A percentile compares a stretch with the other conserved stretches of the same genome.
phyloP scores from a whole-genome alignment of 2,797 vertebrate genomes.

The Antennarius maculatus region DNA sequence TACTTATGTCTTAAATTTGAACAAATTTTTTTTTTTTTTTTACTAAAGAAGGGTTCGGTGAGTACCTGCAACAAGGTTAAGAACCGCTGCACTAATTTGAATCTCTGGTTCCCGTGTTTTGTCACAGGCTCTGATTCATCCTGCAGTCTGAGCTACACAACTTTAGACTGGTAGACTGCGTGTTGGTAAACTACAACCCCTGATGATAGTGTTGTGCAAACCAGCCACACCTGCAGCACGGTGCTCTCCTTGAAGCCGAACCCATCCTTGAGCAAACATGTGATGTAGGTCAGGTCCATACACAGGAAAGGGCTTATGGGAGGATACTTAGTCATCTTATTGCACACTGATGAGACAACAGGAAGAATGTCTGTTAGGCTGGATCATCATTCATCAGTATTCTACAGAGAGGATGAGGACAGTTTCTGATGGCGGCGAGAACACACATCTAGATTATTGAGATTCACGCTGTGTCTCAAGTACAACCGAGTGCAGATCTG shows the following conservation, averaged over 20 bases:
- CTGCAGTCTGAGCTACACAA: neutral
- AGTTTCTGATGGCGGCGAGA: slow-evolving; percentile 36
- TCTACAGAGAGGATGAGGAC: slow-evolving; percentile 38
- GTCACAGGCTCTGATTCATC: neutral
- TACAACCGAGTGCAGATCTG: slow-evolving; percentile 39
- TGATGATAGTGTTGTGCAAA: neutral
- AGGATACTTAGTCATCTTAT: slow-evolving; percentile 82
- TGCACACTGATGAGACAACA: slow-evolving; percentile 83
- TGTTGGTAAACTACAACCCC: neutral
- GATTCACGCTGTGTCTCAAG: slow-evolving; percentile 51
- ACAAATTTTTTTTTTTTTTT: too few species aligned
- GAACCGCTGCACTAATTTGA: neutral
- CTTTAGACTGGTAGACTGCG: neutral
- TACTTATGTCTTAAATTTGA: too few species aligned
- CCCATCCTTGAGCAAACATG: slow-evolving; percentile 91
- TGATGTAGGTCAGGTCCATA: slow-evolving; percentile 96
- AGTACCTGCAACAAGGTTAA: too few species aligned
- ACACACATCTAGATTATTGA: slow-evolving; percentile 35
- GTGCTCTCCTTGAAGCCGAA: slow-evolving; percentile 92
- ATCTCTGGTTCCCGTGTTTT: neutral
- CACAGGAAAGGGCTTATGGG: slow-evolving; percentile 88
- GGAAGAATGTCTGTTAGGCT: slow-evolving; percentile 20
- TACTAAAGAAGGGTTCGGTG: too few species aligned
- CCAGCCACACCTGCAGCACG: slow-evolving; percentile 84
- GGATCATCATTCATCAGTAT: slow-evolving; percentile 56